Evolutionary conservation across 2,113 vertebrate species (phyloP).

Genomic region (Paradisaea rubra): DNA sequence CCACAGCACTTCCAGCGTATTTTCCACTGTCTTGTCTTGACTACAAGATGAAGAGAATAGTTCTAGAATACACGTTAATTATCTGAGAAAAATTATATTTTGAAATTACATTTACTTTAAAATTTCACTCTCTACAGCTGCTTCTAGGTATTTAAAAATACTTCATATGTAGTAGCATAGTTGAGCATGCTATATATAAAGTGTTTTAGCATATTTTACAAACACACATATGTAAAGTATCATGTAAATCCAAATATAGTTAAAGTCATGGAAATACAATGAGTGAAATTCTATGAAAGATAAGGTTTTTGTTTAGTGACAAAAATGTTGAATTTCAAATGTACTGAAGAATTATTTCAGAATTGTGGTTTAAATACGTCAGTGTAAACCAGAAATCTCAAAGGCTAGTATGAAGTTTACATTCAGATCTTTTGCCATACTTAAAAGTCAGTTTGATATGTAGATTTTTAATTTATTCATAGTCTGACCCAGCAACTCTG

Average conservation of each 20-base stretch:
- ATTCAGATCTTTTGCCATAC: neutral
- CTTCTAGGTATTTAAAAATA: neutral
- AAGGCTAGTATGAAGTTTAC: neutral
- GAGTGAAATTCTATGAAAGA: neutral
- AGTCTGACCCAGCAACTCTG: neutral
- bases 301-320: neutral
- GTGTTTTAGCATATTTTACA: neutral
- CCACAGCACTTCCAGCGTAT: neutral
- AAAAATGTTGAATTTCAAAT: neutral
- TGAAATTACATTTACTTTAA: neutral
- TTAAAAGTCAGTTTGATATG: neutral
- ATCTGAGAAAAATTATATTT: neutral
- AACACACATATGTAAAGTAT: neutral
- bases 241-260: neutral
- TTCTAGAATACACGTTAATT: neutral
- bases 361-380: neutral
- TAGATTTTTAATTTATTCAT: neutral
- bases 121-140: neutral
- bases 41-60: neutral
- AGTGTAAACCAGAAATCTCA: neutral
- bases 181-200: neutral
- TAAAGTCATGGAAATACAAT: neutral
- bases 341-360: neutral
- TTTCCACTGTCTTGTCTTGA: neutral
- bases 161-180: neutral